A percentile compares a stretch with the other conserved stretches of the same genome.
Conservation (phyloP, 1,140 invertebrate species). For the Lepidotrigona ventralis region DNA sequence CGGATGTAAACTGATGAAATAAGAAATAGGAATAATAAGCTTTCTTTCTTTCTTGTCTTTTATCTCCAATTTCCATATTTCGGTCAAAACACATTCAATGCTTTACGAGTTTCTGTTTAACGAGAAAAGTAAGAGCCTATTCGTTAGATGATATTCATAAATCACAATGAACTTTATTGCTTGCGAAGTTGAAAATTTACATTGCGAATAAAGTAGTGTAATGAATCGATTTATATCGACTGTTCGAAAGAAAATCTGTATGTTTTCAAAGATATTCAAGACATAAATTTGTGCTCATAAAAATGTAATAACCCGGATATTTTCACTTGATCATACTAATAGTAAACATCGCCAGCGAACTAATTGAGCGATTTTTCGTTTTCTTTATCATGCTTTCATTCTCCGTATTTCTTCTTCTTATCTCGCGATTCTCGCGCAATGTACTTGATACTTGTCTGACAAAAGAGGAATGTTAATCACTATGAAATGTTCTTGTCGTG, state of each 20-base stretch:
- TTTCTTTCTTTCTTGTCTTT: neutral
- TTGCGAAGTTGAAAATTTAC: neutral
- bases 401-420: slow-evolving; percentile 13
- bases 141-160: neutral
- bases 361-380: slow-evolving; percentile 52
- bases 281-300: slow-evolving; percentile 49
- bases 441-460: neutral
- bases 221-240: neutral
- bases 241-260: neutral
- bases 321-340: slow-evolving; percentile 43
- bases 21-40: slow-evolving; percentile 5
- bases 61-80: slow-evolving; percentile 9
- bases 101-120: neutral
- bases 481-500: neutral
- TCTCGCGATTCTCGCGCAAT: slow-evolving; percentile 18
- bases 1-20: slow-evolving; percentile 19
- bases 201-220: neutral
- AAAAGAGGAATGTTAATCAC: slow-evolving; percentile 9
- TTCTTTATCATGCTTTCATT: slow-evolving; percentile 11
- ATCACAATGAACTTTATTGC: neutral
- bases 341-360: slow-evolving; percentile 36
- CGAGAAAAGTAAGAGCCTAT: neutral
- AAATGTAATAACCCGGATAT: slow-evolving; percentile 43
- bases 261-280: neutral
- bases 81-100: slow-evolving; percentile 22